Percentiles rank a stretch among this genome's conserved stretches.
phyloP scores from a whole-genome alignment of 2,888 invertebrate genomes.

The Dendrolimus pini region DNA sequence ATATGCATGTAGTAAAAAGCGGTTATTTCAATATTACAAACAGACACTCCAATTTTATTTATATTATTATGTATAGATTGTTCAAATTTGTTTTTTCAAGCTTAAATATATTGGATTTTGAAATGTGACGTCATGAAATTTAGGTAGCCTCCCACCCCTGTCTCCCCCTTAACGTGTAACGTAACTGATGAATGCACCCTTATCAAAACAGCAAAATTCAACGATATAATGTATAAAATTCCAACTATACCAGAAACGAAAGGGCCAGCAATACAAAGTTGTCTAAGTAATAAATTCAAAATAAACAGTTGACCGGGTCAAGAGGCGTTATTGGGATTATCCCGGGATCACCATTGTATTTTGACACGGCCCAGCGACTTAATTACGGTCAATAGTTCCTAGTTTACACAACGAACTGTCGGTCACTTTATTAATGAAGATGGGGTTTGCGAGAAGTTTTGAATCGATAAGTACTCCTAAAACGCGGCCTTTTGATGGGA shows the following conservation, averaged over 20 bases:
- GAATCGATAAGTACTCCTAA: background rate
- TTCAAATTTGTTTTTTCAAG: no score
- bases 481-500: background rate
- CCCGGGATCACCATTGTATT: conserved; percentile 61
- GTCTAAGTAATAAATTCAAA: conserved; percentile 18
- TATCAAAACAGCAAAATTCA: no score
- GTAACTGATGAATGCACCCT: no score
- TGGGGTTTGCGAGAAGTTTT: background rate
- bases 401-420: background rate
- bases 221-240: no score
- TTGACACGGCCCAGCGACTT: conserved; percentile 59
- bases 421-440: background rate
- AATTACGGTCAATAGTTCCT: conserved; percentile 66
- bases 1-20: no score
- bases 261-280: background rate
- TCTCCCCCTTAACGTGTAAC: no score
- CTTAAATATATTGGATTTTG: no score
- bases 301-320: conserved; percentile 39
- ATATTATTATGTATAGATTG: no score
- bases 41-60: no score
- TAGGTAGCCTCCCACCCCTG: no score
- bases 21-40: no score
- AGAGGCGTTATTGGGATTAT: conserved; percentile 72
- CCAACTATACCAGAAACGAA: background rate
- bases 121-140: no score